These are phyloP conservation scores for Drosophila yakuba DNA, from an alignment of 1,140 invertebrate species.

Conservation along the genomic window DNA sequence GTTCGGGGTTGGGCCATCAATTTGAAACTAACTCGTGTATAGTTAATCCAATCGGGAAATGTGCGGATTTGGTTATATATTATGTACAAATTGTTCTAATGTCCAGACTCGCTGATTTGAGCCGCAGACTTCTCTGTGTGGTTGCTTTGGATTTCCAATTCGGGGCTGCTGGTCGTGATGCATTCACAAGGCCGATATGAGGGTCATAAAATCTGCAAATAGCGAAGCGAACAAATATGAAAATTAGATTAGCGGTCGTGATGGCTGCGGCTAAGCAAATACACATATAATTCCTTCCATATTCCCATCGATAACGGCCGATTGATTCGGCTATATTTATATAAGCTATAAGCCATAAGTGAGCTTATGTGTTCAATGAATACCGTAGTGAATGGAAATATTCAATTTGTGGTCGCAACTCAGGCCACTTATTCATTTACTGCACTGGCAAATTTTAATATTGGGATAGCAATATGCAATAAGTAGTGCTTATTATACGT, in stretches of 20 bases:
- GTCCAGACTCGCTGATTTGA: conserved; percentile 62
- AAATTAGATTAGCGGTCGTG: conserved; percentile 74
- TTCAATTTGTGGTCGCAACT: conserved; percentile 30
- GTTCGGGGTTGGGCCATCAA: conserved; percentile 12
- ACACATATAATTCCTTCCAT: conserved; percentile 24
- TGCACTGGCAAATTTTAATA: no score
- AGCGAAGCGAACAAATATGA: conserved; percentile 54
- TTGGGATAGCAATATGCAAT: neutral
- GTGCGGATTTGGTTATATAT: conserved; percentile 38
- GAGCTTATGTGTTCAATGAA: conserved; percentile 5
- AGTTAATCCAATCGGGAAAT: conserved; percentile 40
- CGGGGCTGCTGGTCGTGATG: conserved; percentile 18
- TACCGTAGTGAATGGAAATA: conserved; percentile 23
- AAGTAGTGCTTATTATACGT: neutral
- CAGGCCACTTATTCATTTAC: neutral
- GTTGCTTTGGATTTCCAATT: conserved; percentile 23
- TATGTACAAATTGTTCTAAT: conserved; percentile 69
- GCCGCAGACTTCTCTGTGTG: conserved; percentile 44
- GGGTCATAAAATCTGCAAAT: conserved; percentile 76
- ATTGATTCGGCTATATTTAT: conserved; percentile 18
- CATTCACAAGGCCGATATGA: conserved; percentile 64
- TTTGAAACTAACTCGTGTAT: conserved; percentile 11
- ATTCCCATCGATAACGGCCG: conserved; percentile 22
- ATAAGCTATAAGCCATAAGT: neutral
- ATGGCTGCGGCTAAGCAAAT: conserved; percentile 24